Evolutionary conservation across 2,888 invertebrate species (phyloP).

Genomic region (Eulithis prunata): DNA sequence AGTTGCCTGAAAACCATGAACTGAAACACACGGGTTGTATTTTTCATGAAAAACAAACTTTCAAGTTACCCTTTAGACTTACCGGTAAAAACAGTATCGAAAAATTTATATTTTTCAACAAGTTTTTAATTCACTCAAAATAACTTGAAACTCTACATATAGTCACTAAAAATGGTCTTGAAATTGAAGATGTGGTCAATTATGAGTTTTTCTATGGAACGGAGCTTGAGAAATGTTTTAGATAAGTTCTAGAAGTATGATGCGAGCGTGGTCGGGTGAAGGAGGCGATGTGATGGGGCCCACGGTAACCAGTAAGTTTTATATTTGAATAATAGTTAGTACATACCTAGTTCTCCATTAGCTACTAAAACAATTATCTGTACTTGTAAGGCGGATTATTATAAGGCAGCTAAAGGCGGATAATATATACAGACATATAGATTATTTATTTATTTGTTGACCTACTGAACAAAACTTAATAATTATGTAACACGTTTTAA

Average conservation of each 20-base stretch:
- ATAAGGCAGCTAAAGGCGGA: too few species aligned
- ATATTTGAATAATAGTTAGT: background rate
- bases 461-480: too few species aligned
- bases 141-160: background rate
- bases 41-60: conserved; percentile 9
- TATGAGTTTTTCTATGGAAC: conserved; percentile 7
- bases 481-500: too few species aligned
- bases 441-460: too few species aligned
- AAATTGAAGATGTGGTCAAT: conserved; percentile 16
- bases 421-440: too few species aligned
- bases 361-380: too few species aligned
- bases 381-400: too few species aligned
- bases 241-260: conserved; percentile 44
- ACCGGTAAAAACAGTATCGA: background rate
- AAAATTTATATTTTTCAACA: too few species aligned
- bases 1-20: conserved; percentile 65
- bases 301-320: conserved; percentile 68
- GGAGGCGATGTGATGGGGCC: conserved; percentile 72
- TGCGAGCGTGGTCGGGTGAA: conserved; percentile 73
- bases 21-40: conserved; percentile 47
- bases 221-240: conserved; percentile 25
- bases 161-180: background rate
- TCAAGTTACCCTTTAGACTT: background rate
- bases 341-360: too few species aligned
- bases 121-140: too few species aligned